Evolutionary conservation across 2,888 invertebrate genomes (phyloP), one percentile per base, ranked within the genome.

Genomic region (Chironomus riparius): DNA sequence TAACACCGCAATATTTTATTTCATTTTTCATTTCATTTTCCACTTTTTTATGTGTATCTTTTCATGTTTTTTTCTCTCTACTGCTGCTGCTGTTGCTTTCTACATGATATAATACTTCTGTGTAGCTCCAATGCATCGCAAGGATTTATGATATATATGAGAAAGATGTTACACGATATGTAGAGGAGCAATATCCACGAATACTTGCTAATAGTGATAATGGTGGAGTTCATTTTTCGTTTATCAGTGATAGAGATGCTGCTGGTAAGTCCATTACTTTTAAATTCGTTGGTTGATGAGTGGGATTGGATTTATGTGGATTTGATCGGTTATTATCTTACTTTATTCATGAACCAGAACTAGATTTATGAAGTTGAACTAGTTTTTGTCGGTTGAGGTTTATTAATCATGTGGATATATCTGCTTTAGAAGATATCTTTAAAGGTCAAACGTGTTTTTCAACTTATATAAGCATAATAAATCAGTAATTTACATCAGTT

Each of bases 121-220:
- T 28, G 24, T 76, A 84, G 84, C 77, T 84, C 0, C 83, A 83
- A 77, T 84, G 84, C 73, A 81, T 81, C 10, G 84, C 84, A 5
- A 81, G 82, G 48, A 83, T 84, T 70, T 82, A 83, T 77, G 80
- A 81, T 28, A 83, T 84, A 61, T 84, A 84, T 78, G 81, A 82
- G 10, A 83, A 83, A 76, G 82, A 83, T 77, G 80, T 81, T n/a
- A 84, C 84, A 69, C 83, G 83, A 77, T 77, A 81, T 2, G 81
- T 84, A 21, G 84, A 84, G 77, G 84, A 84, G 77, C 83, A 84
- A 80, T 81, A 81, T 70, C 84, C 84, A 4, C 80, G 83, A n/a
- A 83, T 83, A 75, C 78, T 84, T 77, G 84, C 84, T 13, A 74
- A 74, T 50, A 74, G 74, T 18, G 74, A 74, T 74, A 74, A 74